Conservation (phyloP, 2,113 vertebrate species). For the Rostratula benghalensis region DNA sequence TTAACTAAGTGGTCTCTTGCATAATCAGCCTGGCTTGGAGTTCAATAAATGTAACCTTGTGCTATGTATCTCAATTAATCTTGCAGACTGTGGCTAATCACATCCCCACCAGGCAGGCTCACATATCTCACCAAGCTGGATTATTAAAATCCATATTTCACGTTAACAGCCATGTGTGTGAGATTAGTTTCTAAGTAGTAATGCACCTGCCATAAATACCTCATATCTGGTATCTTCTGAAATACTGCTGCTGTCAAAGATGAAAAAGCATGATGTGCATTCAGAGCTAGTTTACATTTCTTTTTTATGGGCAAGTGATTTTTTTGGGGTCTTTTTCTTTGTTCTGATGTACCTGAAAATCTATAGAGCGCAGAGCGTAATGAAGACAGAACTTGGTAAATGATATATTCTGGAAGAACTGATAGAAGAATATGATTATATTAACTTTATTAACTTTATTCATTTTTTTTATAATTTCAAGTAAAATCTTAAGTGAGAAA, state of each 20-base stretch:
- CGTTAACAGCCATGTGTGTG: conserved; percentile 77
- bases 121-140: conserved; percentile 82
- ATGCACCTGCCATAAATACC: conserved; percentile 76
- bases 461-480: conserved; percentile 17
- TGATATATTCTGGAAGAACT: not conserved
- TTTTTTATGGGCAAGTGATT: conserved; percentile 48
- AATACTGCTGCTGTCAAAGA: conserved; percentile 73
- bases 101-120: conserved; percentile 78
- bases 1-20: conserved; percentile 82
- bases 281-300: conserved; percentile 66
- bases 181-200: conserved; percentile 82
- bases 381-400: not conserved
- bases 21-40: conserved; percentile 81
- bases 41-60: conserved; percentile 82
- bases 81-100: conserved; percentile 88
- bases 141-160: conserved; percentile 93
- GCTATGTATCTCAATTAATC: conserved; percentile 92
- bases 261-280: conserved; percentile 69
- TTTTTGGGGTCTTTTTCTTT: conserved; percentile 24
- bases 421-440: not conserved
- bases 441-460: not conserved
- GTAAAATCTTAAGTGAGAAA: conserved; percentile 24
- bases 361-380: not conserved
- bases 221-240: conserved; percentile 73
- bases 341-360: conserved; percentile 28